Conservation (phyloP, 1,140 invertebrate species). For the Drosophila grimshawi region DNA sequence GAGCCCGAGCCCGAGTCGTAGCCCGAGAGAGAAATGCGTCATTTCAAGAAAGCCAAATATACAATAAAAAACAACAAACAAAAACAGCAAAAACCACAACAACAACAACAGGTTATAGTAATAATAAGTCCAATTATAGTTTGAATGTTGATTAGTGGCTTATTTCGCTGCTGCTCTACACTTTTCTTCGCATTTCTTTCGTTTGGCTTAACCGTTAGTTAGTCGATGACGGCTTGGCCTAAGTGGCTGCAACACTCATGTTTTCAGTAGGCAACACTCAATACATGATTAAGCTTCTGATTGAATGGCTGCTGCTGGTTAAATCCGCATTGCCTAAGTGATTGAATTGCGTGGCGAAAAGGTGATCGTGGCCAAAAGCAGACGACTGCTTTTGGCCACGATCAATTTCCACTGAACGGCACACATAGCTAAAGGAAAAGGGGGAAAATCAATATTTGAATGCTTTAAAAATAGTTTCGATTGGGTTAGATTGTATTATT, state of each 20-base stretch:
- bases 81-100: conserved; percentile 1
- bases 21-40: conserved; percentile 54
- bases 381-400: too few species aligned
- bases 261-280: not conserved
- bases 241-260: not conserved
- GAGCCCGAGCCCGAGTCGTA: not conserved
- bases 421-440: too few species aligned
- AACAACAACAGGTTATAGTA: conserved; percentile 39
- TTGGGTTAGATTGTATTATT: too few species aligned
- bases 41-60: conserved; percentile 33
- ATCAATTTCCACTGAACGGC: too few species aligned
- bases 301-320: not conserved
- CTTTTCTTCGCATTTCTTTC: conserved; percentile 31
- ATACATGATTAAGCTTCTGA: not conserved
- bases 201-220: conserved; percentile 2
- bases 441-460: too few species aligned
- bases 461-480: too few species aligned
- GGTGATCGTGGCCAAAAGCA: not conserved
- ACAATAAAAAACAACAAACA: conserved; percentile 31
- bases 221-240: conserved; percentile 1
- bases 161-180: conserved; percentile 40
- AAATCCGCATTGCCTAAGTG: too few species aligned
- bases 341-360: not conserved
- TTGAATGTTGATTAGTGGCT: not conserved
- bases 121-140: conserved; percentile 71